Conservation (phyloP, 2,888 invertebrate species). For the Spisula subtruncata region DNA sequence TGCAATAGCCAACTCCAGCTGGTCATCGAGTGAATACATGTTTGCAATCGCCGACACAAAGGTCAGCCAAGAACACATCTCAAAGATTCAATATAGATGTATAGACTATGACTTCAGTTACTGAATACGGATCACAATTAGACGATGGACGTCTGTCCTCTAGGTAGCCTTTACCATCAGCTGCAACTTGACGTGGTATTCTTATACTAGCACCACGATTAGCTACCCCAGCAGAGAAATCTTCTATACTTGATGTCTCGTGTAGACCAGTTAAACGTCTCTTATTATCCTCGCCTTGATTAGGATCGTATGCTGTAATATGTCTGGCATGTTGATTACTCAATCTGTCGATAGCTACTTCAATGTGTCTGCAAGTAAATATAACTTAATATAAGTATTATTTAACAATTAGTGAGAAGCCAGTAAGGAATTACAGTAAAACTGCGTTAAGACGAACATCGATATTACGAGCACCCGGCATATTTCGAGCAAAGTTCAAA, state of each 20-base stretch:
- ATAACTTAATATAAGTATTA: background rate
- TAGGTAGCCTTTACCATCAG: slow-evolving; percentile 97
- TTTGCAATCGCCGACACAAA: background rate
- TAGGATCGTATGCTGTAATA: slow-evolving; percentile 98
- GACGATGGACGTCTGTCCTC: slow-evolving; percentile 94
- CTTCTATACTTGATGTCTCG: slow-evolving; percentile 98
- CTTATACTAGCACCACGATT: slow-evolving; percentile 98
- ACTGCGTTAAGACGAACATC: too few relatives aligned
- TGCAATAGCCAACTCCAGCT: too few relatives aligned
- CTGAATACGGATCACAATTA: slow-evolving; percentile 88
- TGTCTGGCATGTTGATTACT: slow-evolving; percentile 97
- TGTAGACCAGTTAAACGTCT: slow-evolving; percentile 96
- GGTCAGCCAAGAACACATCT: background rate
- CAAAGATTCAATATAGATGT: slow-evolving; percentile 69
- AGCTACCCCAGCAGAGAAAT: slow-evolving; percentile 97
- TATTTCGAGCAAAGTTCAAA: too few relatives aligned
- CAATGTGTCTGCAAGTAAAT: slow-evolving; percentile 92
- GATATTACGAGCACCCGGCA: too few relatives aligned
- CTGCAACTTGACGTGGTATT: slow-evolving; percentile 91
- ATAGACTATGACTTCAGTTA: slow-evolving; percentile 83
- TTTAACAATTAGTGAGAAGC: too few relatives aligned
- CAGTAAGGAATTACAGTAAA: too few relatives aligned
- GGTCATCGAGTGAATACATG: background rate
- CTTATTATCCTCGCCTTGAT: slow-evolving; percentile 98
- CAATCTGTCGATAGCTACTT: slow-evolving; percentile 97